Percentiles rank a stretch among this genome's conserved stretches.
These are phyloP conservation scores for Falcaria lacertinaria DNA, from an alignment of 2,888 invertebrate genomes.

Conservation along the genomic window DNA sequence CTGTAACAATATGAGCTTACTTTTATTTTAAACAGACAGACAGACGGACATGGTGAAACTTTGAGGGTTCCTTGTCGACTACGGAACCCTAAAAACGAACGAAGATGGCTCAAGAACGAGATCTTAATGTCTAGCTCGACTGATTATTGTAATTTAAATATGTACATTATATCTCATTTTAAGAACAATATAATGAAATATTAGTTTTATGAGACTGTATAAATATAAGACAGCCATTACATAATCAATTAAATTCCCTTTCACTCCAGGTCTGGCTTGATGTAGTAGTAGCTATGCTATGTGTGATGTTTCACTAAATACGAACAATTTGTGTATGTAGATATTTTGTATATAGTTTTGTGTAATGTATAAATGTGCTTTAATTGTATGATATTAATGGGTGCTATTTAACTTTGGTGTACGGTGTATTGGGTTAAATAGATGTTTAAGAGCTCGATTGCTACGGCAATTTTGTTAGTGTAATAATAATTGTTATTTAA, in stretches of 20 bases:
- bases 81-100: no score
- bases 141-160: conserved; percentile 60
- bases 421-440: conserved; percentile 51
- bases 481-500: conserved; percentile 31
- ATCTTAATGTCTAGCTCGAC: conserved; percentile 61
- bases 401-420: conserved; percentile 75
- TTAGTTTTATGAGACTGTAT: conserved; percentile 67
- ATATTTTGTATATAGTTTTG: conserved; percentile 57
- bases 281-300: conserved; percentile 18
- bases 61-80: no score
- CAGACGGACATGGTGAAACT: no score
- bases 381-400: conserved; percentile 73
- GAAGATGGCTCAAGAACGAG: conserved; percentile 55
- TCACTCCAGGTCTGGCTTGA: conserved; percentile 12
- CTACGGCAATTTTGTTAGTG: conserved; percentile 40
- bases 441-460: conserved; percentile 32
- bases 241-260: conserved; percentile 28
- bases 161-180: conserved; percentile 54
- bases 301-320: conserved; percentile 26
- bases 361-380: conserved; percentile 59
- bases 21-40: no score
- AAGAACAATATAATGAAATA: conserved; percentile 65
- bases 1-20: no score
- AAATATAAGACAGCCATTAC: conserved; percentile 66
- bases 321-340: conserved; percentile 53